Evolutionary conservation across 2,888 invertebrate genomes (phyloP), one percentile per base, ranked within the genome.

Genomic region (Suillia variegata): DNA sequence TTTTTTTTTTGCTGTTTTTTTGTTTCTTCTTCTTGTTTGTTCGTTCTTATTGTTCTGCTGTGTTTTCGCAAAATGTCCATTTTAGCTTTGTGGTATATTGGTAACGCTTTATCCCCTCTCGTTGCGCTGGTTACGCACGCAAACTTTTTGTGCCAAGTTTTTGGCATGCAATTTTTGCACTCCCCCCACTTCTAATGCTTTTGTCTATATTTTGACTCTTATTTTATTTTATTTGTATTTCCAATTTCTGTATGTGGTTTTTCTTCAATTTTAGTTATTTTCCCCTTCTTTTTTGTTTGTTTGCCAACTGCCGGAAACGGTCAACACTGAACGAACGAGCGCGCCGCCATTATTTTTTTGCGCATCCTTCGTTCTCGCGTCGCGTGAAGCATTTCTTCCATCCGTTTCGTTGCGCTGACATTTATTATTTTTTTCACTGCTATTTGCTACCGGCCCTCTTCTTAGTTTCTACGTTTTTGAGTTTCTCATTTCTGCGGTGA

Each of bases 311-410:
- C 47, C 42, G 49, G 42, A 22, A 54, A 15, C 38, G 42, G 33
- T 56, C 48, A 54, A 38, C 34, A 34, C 51, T 34, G n/a, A n/a
- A n/a, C n/a, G n/a, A n/a, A n/a, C n/a, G n/a, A n/a, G n/a, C n/a
- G n/a, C n/a, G 56, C 24, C 59, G 59, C 59, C 59, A 55, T 59
- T 51, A 51, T 59, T 55, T 38, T 59, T 55, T 38, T 38, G 48
- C 52, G 52, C 56, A 59, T 59, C 59, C 59, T 60, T 60, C 52
- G 17, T 55, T 17, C 42, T 31, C 34, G 42, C 24, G 49, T 42
- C 48, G 33, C 51, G 64, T 69, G 67, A 69, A 67, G 62, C 69
- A 66, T 67, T 69, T 65, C 67, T 69, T 69, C 66, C 69, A 65
- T 67, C 68, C 67, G 56, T 62, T 54, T 24, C 42, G 47, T 13